A percentile compares a stretch with the other conserved stretches of the same genome.
Evolutionary conservation across 2,888 invertebrate species (phyloP).

Genomic region (Belgica antarctica): DNA sequence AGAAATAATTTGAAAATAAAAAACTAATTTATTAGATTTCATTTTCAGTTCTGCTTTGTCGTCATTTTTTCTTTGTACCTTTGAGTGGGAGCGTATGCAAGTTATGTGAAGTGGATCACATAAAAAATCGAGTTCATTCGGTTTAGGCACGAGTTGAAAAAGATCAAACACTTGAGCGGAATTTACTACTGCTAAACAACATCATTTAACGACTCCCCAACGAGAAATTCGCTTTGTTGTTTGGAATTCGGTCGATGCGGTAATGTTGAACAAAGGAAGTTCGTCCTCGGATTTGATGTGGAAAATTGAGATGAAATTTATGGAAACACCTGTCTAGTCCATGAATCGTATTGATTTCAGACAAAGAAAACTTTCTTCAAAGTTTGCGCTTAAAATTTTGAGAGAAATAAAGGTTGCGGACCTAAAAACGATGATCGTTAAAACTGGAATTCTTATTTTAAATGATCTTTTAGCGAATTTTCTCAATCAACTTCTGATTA

Average conservation of each 20-base stretch:
- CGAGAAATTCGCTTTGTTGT: conserved; percentile 6
- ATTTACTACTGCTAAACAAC: no score
- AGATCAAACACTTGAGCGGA: no score
- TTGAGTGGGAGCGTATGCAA: not conserved
- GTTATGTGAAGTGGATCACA: no score
- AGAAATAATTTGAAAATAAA: not conserved
- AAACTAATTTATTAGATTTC: conserved; percentile 31
- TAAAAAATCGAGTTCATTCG: no score
- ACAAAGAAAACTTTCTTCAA: no score
- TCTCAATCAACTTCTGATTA: no score
- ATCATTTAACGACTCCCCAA: no score
- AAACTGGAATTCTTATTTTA: no score
- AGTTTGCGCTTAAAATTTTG: not conserved
- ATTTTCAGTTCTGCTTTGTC: conserved; percentile 17
- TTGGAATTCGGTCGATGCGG: not conserved
- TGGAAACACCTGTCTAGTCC: conserved; percentile 29
- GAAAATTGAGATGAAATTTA: conserved; percentile 33
- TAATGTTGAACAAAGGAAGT: not conserved
- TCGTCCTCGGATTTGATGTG: not conserved
- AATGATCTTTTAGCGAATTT: no score
- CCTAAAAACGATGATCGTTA: no score
- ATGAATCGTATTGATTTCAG: conserved; percentile 1
- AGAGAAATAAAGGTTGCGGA: no score
- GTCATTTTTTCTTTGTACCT: not conserved
- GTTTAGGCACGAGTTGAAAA: no score